phyloP scores from a whole-genome alignment of 1,140 invertebrate genomes.

The Ceratitis capitata region DNA sequence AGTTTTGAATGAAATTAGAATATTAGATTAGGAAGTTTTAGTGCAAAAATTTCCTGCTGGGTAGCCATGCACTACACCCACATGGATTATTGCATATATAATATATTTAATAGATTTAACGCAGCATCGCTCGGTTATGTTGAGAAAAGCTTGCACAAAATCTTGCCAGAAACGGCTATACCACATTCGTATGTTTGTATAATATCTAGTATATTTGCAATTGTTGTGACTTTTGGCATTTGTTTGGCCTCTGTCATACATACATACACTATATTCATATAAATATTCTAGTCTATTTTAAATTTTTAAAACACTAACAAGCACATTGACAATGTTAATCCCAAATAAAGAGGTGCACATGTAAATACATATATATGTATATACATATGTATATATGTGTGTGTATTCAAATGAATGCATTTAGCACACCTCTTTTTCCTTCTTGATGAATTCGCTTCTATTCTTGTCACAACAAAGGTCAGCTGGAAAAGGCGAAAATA shows the following conservation, averaged over 20 bases:
- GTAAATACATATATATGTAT: background rate
- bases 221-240: background rate
- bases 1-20: too few relatives aligned
- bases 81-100: background rate
- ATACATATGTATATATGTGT: background rate
- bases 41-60: background rate
- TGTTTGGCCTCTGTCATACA: constrained; percentile 11
- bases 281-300: background rate
- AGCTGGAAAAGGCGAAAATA: background rate
- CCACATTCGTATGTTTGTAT: background rate
- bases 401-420: constrained; percentile 4
- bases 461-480: constrained; percentile 7
- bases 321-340: background rate
- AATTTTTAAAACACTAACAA: constrained; percentile 3
- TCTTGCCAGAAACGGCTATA: background rate
- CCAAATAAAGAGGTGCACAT: too few relatives aligned
- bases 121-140: background rate
- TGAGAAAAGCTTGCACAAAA: background rate
- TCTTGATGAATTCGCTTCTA: background rate
- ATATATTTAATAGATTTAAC: background rate
- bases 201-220: background rate
- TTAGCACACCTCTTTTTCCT: background rate
- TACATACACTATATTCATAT: background rate
- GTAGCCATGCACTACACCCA: background rate
- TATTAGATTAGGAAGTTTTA: too few relatives aligned